Conservation (phyloP, 1,140 invertebrate species). For the Babylonia areolata region DNA sequence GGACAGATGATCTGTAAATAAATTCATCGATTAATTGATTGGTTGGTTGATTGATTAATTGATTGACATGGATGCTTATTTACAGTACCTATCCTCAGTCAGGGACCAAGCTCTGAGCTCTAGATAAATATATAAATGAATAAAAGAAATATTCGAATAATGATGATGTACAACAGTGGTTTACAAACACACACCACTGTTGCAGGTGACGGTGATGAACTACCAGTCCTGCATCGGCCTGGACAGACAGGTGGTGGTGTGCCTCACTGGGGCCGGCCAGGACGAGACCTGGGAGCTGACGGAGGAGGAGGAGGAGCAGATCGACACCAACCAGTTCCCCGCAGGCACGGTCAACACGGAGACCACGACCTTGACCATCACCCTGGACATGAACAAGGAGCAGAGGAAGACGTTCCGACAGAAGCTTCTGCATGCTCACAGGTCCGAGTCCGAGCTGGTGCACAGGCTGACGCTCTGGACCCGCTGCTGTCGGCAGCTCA, state of each 20-base stretch:
- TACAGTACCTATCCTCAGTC: no score
- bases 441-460: not conserved
- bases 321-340: not conserved
- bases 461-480: not conserved
- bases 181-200: not conserved
- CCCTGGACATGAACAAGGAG: not conserved
- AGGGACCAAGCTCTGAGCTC: no score
- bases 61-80: no score
- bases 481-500: not conserved
- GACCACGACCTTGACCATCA: not conserved
- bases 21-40: no score
- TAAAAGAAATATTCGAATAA: no score
- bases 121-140: no score
- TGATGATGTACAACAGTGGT: no score
- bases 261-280: not conserved
- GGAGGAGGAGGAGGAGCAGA: not conserved
- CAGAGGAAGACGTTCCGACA: not conserved
- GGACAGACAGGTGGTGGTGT: conserved; percentile 8
- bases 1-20: no score
- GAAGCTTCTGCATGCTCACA: not conserved
- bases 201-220: not conserved
- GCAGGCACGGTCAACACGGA: not conserved
- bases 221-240: not conserved
- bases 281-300: not conserved
- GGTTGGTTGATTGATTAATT: no score